A percentile compares a stretch with the other conserved stretches of the same genome.
Conservation (phyloP, 1,140 invertebrate genomes). For the Drosophila orena region DNA sequence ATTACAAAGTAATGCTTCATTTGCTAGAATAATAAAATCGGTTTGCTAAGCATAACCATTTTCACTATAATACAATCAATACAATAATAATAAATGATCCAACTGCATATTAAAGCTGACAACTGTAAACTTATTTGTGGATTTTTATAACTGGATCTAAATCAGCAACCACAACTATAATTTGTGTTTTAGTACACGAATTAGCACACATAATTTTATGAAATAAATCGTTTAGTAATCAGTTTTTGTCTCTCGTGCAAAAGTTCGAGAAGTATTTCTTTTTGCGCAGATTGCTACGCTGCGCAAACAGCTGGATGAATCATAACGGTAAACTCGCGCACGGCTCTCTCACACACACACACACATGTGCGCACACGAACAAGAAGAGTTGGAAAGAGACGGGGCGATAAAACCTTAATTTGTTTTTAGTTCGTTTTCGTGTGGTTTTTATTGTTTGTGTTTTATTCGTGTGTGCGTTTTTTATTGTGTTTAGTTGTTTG, state of each 20-base stretch:
- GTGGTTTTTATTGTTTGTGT: constrained; percentile 31
- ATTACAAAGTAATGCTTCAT: no score
- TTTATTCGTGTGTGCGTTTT: constrained; percentile 29
- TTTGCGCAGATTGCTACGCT: constrained; percentile 68
- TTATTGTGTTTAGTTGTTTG: constrained; percentile 53
- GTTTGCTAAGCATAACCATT: no score
- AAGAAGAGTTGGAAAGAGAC: constrained; percentile 20
- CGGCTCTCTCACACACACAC: constrained; percentile 9
- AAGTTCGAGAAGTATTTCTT: constrained; percentile 57
- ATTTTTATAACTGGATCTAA: neutral
- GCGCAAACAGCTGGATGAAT: constrained; percentile 75
- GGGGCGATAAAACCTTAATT: constrained; percentile 37
- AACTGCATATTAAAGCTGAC: neutral
- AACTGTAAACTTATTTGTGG: neutral
- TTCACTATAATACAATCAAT: no score
- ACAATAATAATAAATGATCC: no score
- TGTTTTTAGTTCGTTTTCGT: constrained; percentile 56
- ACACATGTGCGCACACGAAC: constrained; percentile 1
- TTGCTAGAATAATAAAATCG: no score
- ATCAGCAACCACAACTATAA: neutral
- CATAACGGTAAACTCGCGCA: constrained; percentile 65
- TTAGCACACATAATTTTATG: constrained; percentile 55
- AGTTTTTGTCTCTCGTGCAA: constrained; percentile 42
- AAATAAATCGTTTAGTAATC: constrained; percentile 61
- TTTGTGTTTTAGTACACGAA: constrained; percentile 34